Percentiles rank a stretch among this genome's conserved stretches.
Conservation (phyloP, 2,888 invertebrate genomes). For the Spilarctia lutea region DNA sequence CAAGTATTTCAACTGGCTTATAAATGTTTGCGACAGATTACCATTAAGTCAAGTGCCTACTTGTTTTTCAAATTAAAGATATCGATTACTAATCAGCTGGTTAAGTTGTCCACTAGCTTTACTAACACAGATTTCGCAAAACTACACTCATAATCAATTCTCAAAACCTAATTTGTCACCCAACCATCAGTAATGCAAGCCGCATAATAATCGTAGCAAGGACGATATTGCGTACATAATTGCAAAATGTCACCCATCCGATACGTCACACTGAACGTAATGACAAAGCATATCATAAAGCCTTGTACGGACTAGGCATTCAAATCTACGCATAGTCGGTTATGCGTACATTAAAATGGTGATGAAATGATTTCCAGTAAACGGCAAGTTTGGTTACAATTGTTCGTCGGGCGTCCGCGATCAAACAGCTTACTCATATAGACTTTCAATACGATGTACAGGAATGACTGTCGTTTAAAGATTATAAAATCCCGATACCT, state of each 20-base stretch:
- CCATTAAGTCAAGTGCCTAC: not conserved
- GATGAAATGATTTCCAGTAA: too few relatives aligned
- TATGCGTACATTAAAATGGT: too few relatives aligned
- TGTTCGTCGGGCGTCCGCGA: too few relatives aligned
- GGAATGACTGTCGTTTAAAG: too few relatives aligned
- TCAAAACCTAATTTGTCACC: not conserved
- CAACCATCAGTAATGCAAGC: not conserved
- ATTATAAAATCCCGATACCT: too few relatives aligned
- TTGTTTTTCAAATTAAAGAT: not conserved
- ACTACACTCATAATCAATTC: not conserved
- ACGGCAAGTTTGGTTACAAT: too few relatives aligned
- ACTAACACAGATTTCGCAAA: not conserved
- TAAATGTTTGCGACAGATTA: not conserved
- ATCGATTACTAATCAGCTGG: not conserved
- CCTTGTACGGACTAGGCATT: too few relatives aligned
- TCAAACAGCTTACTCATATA: too few relatives aligned
- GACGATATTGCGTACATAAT: constrained; percentile 41
- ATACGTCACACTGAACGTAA: constrained; percentile 35
- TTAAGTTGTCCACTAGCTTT: not conserved
- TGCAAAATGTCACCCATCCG: constrained; percentile 55
- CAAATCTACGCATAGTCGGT: too few relatives aligned
- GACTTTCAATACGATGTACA: too few relatives aligned
- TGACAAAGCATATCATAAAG: not conserved
- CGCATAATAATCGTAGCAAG: constrained; percentile 1
- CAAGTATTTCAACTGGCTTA: not conserved